These are phyloP conservation scores for Flexamia atlantica DNA, from an alignment of 2,888 invertebrate genomes.

Conservation along the genomic window DNA sequence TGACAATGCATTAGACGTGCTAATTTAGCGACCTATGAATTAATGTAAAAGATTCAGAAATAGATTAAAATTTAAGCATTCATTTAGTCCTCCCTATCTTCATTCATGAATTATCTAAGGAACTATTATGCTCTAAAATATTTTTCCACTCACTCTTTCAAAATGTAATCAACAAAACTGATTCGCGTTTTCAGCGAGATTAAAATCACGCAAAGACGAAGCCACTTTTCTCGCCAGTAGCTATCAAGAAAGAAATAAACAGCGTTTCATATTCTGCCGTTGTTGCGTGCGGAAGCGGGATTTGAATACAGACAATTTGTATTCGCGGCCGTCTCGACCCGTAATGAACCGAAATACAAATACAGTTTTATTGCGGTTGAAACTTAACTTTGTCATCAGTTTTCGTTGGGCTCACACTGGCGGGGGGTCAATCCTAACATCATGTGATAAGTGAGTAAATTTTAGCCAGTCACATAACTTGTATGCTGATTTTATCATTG, in stretches of 20 bases:
- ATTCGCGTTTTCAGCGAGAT: neutral
- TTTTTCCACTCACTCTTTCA: no score
- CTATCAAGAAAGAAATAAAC: slow-evolving; percentile 14
- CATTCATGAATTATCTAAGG: no score
- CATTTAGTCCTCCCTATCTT: no score
- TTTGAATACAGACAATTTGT: slow-evolving; percentile 43
- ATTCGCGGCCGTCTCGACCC: neutral
- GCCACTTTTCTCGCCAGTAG: slow-evolving; percentile 12
- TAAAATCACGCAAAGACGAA: neutral
- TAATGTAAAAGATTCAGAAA: no score
- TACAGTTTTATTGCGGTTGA: slow-evolving; percentile 19
- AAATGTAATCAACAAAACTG: neutral
- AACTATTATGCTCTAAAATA: no score
- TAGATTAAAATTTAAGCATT: no score
- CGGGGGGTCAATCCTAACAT: no score
- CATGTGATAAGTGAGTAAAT: no score
- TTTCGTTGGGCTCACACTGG: neutral
- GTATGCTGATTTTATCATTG: no score
- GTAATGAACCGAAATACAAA: slow-evolving; percentile 33
- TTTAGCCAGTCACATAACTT: no score
- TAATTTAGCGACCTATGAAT: no score
- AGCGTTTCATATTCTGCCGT: slow-evolving; percentile 35
- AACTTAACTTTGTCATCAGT: slow-evolving; percentile 4
- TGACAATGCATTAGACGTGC: neutral
- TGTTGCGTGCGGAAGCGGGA: slow-evolving; percentile 33